Base-by-base conservation (phyloP, 2,888 invertebrate species). In the Bellardia pandia region DNA sequence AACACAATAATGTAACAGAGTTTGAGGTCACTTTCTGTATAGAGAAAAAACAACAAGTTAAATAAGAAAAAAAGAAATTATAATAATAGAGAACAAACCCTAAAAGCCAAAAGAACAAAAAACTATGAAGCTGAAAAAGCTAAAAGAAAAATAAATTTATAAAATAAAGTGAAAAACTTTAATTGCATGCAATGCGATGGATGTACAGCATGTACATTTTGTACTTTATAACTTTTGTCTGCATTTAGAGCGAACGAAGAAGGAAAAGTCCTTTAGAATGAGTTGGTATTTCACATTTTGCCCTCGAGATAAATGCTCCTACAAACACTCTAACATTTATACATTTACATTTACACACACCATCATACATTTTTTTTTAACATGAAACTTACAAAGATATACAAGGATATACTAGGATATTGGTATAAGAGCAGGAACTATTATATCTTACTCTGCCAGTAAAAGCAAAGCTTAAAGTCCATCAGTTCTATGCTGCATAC, bases 221-320 rank as follows among this genome's bases (percentile, higher is more conserved):
- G n/a, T 68, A 85, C 64, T 79, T 80, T 80, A 51, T 76, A 86
- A 86, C 76, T 84, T 84, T 84, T 84, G 76, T 77, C 80, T 80
- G 69, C 69, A 69, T 75, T 79, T 85, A 69, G 56, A 85, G 62
- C 68, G 69, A 76, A 76, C 37, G 37, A 62, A 85, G 74, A 74
- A 62, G 53, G 77, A 72, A 79, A 79, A 75, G 79, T 75, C 85
- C 68, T 85, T 74, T 62, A 79, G 68, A 79, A 53, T 79, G 51
- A 85, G 74, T 80, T 79, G 62, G 9, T 42, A 30, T 71, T 78
- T 72, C 62, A 51, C 79, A 85, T 69, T 85, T 75, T 62, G 40
- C 75, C 85, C 79, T 80, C 69, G 75, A 80, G 85, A 71, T 64
- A 80, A 74, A 74, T 66, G 45, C 37, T 81, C 56, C 80, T 48